A percentile compares a stretch with the other conserved stretches of the same genome.
These are phyloP conservation scores for Athalia cordata DNA, from an alignment of 2,888 invertebrate species.

Conservation along the genomic window DNA sequence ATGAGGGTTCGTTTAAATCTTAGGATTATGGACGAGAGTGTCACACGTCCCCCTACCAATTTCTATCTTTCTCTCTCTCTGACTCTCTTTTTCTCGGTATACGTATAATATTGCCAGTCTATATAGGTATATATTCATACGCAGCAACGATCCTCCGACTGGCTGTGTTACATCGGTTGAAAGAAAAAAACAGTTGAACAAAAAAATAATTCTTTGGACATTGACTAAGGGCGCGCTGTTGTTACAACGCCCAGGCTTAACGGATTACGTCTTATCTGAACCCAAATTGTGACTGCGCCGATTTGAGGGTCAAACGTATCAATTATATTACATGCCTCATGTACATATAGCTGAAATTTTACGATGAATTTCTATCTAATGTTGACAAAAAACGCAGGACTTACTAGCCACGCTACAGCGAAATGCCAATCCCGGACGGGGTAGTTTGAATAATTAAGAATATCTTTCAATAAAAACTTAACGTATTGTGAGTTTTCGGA, in stretches of 20 bases:
- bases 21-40: constrained; percentile 63
- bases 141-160: constrained; percentile 19
- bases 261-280: constrained; percentile 39
- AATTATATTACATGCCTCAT: constrained; percentile 6
- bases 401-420: no score
- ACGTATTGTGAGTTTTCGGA: constrained; percentile 7
- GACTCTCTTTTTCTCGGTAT: no score
- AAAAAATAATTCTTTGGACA: constrained; percentile 43
- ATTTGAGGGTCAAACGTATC: constrained; percentile 9
- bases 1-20: constrained; percentile 65
- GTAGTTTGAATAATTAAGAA: background rate
- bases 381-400: no score
- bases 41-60: constrained; percentile 41
- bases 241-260: constrained; percentile 27
- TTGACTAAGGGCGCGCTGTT: constrained; percentile 34
- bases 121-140: constrained; percentile 30
- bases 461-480: constrained; percentile 9
- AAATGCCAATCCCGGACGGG: no score
- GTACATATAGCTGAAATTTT: background rate
- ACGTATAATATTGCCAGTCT: background rate
- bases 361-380: background rate
- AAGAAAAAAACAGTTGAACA: constrained; percentile 11
- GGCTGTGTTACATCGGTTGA: constrained; percentile 11
- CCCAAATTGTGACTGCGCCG: constrained; percentile 23
- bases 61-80: constrained; percentile 10